phyloP scores from a whole-genome alignment of 1,140 invertebrate species.

The Drosophila miranda region DNA sequence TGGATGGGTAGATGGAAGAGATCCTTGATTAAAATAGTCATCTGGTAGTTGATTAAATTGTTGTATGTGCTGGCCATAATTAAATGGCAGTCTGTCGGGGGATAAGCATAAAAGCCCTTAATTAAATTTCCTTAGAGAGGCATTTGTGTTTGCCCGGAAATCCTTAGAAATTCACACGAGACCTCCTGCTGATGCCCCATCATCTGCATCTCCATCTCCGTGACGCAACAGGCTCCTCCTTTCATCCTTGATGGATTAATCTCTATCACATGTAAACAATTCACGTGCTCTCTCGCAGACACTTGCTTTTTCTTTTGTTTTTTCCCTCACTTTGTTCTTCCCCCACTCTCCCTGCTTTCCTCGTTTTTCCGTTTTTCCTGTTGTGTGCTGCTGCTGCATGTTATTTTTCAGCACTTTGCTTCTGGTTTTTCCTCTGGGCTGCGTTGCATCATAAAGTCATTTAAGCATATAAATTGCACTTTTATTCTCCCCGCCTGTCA shows the following conservation, averaged over 20 bases:
- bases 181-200: constrained; percentile 9
- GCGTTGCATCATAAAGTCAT: constrained; percentile 74
- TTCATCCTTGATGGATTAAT: constrained; percentile 63
- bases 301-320: constrained; percentile 7
- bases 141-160: constrained; percentile 3
- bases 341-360: neutral
- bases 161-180: constrained; percentile 12
- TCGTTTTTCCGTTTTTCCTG: constrained; percentile 17
- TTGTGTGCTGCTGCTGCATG: constrained; percentile 4
- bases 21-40: constrained; percentile 15
- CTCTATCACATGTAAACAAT: constrained; percentile 62
- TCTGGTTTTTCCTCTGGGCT: constrained; percentile 17
- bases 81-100: constrained; percentile 5
- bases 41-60: constrained; percentile 44
- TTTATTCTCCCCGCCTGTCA: constrained; percentile 63
- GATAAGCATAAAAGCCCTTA: constrained; percentile 36
- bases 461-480: constrained; percentile 80
- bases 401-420: constrained; percentile 36
- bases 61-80: constrained; percentile 4
- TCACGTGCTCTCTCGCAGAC: constrained; percentile 26
- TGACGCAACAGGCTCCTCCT: constrained; percentile 16
- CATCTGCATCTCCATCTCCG: constrained; percentile 1
- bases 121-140: constrained; percentile 36
- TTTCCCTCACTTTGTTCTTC: too few relatives aligned
- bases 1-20: constrained; percentile 6